These are phyloP conservation scores for Sebastes iracundus DNA, from an alignment of 2,797 vertebrate genomes.

Conservation along the genomic window DNA sequence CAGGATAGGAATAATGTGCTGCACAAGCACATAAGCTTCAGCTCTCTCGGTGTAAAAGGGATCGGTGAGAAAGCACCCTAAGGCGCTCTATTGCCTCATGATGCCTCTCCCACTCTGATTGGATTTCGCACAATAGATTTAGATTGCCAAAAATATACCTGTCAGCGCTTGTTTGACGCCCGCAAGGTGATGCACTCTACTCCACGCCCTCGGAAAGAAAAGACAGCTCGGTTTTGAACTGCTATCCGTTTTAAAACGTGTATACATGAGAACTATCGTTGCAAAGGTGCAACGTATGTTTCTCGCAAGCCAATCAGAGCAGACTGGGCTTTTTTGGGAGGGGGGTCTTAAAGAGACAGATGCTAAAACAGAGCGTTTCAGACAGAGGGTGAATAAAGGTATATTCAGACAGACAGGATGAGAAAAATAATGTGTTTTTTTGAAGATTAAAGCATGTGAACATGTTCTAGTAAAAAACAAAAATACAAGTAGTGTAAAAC, in stretches of 20 bases:
- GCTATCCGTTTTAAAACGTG: neutral
- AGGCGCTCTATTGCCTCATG: conserved; percentile 11
- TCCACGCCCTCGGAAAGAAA: neutral
- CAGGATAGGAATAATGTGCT: neutral
- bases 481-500: too few species aligned
- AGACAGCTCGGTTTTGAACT: neutral
- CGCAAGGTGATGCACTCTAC: neutral
- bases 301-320: too few species aligned
- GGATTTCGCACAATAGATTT: conserved; percentile 36
- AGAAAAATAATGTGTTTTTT: too few species aligned
- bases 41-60: neutral
- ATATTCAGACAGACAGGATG: too few species aligned
- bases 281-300: too few species aligned
- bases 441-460: too few species aligned
- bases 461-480: too few species aligned
- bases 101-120: conserved; percentile 29
- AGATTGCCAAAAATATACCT: conserved; percentile 42
- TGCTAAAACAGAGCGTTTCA: accelerated
- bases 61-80: neutral
- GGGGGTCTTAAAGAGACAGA: too few species aligned
- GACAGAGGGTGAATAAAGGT: too few species aligned
- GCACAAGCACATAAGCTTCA: neutral
- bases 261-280: too few species aligned
- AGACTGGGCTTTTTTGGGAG: too few species aligned
- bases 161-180: conserved; percentile 1